A percentile compares a stretch with the other conserved stretches of the same genome.
Conservation (phyloP, 1,140 invertebrate genomes). For the Yoshiicerus persimilis region DNA sequence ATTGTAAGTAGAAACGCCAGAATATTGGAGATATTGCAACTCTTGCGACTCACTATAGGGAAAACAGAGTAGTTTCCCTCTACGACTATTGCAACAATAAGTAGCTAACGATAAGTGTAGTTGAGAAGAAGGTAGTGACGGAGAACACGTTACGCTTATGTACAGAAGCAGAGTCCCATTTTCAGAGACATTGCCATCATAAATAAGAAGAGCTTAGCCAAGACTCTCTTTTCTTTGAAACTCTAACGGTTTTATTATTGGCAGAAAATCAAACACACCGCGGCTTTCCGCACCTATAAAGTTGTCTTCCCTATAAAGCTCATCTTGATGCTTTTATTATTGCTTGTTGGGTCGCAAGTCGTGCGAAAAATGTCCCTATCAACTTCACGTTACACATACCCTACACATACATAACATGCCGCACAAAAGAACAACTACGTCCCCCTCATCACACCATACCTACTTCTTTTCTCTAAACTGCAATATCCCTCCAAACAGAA, state of each 20-base stretch:
- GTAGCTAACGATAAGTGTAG: not conserved
- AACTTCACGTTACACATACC: not conserved
- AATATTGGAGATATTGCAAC: too few relatives aligned
- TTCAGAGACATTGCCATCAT: constrained; percentile 1
- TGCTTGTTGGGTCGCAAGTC: constrained; percentile 20
- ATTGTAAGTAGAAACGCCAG: not conserved
- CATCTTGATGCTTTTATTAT: constrained; percentile 17
- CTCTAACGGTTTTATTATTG: constrained; percentile 18
- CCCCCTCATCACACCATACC: not conserved
- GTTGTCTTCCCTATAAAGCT: not conserved
- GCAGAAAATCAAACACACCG: constrained; percentile 15
- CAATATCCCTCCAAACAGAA: not conserved
- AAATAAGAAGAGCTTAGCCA: constrained; percentile 20
- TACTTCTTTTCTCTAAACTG: not conserved
- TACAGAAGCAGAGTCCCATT: not conserved
- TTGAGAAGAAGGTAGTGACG: not conserved
- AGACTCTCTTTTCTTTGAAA: constrained; percentile 20
- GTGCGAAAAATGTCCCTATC: constrained; percentile 15
- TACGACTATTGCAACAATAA: not conserved
- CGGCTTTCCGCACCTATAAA: not conserved
- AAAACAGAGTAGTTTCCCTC: too few relatives aligned
- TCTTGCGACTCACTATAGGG: not conserved
- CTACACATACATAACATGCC: not conserved
- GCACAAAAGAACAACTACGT: not conserved
- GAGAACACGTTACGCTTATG: not conserved